Evolutionary conservation across 1,140 invertebrate species (phyloP).

Genomic region (Goniozus legneri): DNA sequence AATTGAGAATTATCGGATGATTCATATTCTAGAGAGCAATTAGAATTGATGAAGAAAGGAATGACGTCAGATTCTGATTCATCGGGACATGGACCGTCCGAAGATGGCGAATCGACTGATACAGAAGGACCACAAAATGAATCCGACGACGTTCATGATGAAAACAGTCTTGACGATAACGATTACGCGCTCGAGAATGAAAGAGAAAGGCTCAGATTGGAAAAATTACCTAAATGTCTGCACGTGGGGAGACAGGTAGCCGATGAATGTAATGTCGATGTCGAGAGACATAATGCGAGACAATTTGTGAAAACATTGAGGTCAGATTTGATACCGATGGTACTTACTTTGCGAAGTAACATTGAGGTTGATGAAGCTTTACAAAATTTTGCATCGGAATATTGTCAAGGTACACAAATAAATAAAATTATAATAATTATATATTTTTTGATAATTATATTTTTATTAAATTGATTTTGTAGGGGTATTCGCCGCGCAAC

Average conservation of each 20-base stretch:
- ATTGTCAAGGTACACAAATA: constrained; percentile 70
- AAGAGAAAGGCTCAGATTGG: constrained; percentile 54
- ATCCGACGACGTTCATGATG: constrained; percentile 55
- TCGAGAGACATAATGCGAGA: constrained; percentile 74
- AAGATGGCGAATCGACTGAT: constrained; percentile 51
- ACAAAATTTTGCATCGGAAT: constrained; percentile 87
- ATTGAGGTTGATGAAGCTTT: constrained; percentile 85
- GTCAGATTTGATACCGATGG: constrained; percentile 66
- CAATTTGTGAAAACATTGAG: constrained; percentile 72
- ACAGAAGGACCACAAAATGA: constrained; percentile 69
- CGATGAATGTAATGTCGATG: constrained; percentile 69
- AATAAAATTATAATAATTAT: background rate
- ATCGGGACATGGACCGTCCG: constrained; percentile 57
- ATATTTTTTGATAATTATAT: background rate
- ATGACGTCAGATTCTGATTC: constrained; percentile 59
- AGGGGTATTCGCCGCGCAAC: constrained; percentile 50
- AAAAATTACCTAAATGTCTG: constrained; percentile 65
- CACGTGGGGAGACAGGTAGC: constrained; percentile 56
- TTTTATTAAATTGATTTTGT: constrained; percentile 6
- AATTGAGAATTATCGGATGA: background rate
- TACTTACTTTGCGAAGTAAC: constrained; percentile 68
- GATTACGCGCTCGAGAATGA: constrained; percentile 54
- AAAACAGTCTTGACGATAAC: constrained; percentile 48
- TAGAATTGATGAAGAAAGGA: constrained; percentile 55
- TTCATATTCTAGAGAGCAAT: constrained; percentile 43